These are phyloP conservation scores for Streblospio benedicti DNA, from an alignment of 1,140 invertebrate genomes.

Conservation along the genomic window DNA sequence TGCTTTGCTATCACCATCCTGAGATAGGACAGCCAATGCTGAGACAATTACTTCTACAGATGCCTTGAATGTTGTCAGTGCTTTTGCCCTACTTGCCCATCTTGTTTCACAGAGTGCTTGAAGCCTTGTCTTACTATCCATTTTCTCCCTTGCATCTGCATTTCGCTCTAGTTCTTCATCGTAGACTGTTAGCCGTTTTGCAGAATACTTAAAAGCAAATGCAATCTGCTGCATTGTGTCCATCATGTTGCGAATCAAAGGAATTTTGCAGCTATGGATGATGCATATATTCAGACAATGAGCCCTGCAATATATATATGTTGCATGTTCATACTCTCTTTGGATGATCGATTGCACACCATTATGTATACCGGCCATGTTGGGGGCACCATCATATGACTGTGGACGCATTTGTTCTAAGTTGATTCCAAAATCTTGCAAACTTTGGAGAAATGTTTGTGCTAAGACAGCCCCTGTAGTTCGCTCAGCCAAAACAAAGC, in stretches of 20 bases:
- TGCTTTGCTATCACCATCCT: not conserved
- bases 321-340: not conserved
- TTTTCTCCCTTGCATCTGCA: not conserved
- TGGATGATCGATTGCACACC: not conserved
- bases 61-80: not conserved
- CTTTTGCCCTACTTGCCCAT: not conserved
- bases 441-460: not conserved
- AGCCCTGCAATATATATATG: not conserved
- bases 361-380: not conserved
- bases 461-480: not conserved
- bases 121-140: not conserved
- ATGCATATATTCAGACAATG: not conserved
- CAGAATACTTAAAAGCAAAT: not conserved
- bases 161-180: not conserved
- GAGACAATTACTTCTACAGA: not conserved
- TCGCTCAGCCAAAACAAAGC: not conserved
- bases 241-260: not conserved
- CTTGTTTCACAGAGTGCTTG: not conserved
- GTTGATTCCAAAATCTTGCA: not conserved
- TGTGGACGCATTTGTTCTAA: not conserved
- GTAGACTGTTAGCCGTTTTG: not conserved
- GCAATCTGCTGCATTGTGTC: slow-evolving; percentile 3
- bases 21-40: not conserved
- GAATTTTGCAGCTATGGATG: no score
- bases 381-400: no score